phyloP scores from a whole-genome alignment of 2,888 invertebrate genomes.

The Drosophila fungiperda region DNA sequence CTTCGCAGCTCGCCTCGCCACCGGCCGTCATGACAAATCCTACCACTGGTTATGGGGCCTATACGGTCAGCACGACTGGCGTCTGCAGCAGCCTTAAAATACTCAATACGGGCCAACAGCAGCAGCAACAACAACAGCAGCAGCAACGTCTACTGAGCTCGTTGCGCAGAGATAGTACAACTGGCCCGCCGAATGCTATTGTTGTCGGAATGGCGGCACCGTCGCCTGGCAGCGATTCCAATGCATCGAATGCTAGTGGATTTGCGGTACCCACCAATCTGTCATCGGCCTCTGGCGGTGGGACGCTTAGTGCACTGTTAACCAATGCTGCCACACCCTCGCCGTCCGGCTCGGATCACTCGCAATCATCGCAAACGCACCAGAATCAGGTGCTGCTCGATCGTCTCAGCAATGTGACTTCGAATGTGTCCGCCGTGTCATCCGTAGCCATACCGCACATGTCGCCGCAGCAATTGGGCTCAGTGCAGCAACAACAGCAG shows the following conservation, averaged over 20 bases:
- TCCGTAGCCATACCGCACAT: slow-evolving; percentile 81
- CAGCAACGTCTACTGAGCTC: slow-evolving; percentile 84
- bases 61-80: slow-evolving; percentile 75
- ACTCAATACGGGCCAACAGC: slow-evolving; percentile 74
- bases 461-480: slow-evolving; percentile 80
- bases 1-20: slow-evolving; percentile 85
- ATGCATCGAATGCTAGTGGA: slow-evolving; percentile 85
- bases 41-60: slow-evolving; percentile 80
- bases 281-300: slow-evolving; percentile 44
- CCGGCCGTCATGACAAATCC: slow-evolving; percentile 85
- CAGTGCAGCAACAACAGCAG: slow-evolving; percentile 58
- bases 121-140: slow-evolving; percentile 76
- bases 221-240: slow-evolving; percentile 85
- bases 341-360: slow-evolving; percentile 83
- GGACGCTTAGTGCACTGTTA: slow-evolving; percentile 86
- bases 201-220: slow-evolving; percentile 86
- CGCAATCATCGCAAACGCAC: slow-evolving; percentile 81
- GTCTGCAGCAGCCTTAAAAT: slow-evolving; percentile 74
- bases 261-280: slow-evolving; percentile 86
- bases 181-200: slow-evolving; percentile 82
- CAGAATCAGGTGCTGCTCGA: slow-evolving; percentile 83
- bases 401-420: slow-evolving; percentile 83
- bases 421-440: slow-evolving; percentile 68
- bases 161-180: slow-evolving; percentile 85
- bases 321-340: slow-evolving; percentile 85